Conservation (phyloP, 2,113 vertebrate genomes). For the Myotis brandtii region DNA sequence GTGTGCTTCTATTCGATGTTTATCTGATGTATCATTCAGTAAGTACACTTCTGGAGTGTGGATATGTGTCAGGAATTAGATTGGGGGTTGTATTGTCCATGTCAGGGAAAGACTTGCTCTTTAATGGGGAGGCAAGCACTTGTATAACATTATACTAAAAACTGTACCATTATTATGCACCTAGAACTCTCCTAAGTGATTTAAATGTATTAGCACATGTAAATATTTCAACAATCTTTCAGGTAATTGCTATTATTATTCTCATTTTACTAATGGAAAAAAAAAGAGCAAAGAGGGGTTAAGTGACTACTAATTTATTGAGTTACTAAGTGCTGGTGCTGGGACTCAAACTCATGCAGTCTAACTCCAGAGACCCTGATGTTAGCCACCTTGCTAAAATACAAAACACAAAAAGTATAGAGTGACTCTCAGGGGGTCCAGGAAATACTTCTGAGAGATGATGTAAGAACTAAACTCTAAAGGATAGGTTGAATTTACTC, state of each 20-base stretch:
- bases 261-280: not conserved
- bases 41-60: not conserved
- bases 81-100: not conserved
- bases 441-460: not conserved
- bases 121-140: not conserved
- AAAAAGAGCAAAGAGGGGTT: not conserved
- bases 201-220: not conserved
- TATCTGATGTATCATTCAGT: not conserved
- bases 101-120: not conserved
- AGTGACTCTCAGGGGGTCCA: not conserved
- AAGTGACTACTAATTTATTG: not conserved
- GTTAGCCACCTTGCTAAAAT: not conserved
- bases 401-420: not conserved
- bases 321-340: not conserved
- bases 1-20: not conserved
- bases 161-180: not conserved
- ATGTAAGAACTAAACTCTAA: constrained; percentile 9
- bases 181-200: constrained; percentile 9
- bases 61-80: not conserved
- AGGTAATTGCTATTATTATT: not conserved
- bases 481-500: not conserved
- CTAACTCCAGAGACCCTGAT: not conserved
- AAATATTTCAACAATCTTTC: constrained; percentile 17
- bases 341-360: not conserved
- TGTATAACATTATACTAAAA: not conserved